phyloP scores from a whole-genome alignment of 2,888 invertebrate genomes.

The Halocaridina rubra region DNA sequence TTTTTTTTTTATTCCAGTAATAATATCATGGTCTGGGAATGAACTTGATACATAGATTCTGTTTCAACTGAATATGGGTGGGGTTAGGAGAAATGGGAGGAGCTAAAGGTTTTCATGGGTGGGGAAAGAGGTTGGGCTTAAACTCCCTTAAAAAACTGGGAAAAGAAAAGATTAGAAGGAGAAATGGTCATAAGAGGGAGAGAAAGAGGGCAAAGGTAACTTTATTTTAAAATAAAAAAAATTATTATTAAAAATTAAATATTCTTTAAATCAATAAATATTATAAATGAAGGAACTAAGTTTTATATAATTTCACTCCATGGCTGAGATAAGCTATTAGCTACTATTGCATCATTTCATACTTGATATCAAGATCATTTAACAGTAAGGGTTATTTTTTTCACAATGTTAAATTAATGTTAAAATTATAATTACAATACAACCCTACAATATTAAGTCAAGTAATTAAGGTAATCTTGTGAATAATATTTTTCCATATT shows the following conservation, averaged over 20 bases:
- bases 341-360: too few species aligned
- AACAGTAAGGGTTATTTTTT: too few species aligned
- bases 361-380: too few species aligned
- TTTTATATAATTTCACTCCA: too few species aligned
- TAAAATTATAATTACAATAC: too few species aligned
- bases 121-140: conserved; percentile 27
- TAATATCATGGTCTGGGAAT: not conserved
- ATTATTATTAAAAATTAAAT: not conserved
- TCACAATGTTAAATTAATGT: too few species aligned
- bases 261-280: not conserved
- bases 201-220: not conserved
- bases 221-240: not conserved
- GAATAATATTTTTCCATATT: too few species aligned
- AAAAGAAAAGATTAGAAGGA: not conserved
- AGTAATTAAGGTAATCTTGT: too few species aligned
- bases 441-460: too few species aligned
- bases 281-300: too few species aligned
- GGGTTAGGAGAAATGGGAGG: conserved; percentile 12
- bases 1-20: too few species aligned
- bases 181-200: not conserved
- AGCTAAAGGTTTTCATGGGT: conserved; percentile 4
- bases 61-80: not conserved
- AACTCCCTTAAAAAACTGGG: not conserved
- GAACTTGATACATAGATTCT: not conserved
- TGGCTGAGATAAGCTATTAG: too few species aligned